Base-by-base conservation (phyloP, 2,888 invertebrate genomes). In the Chymomyza amoena region DNA sequence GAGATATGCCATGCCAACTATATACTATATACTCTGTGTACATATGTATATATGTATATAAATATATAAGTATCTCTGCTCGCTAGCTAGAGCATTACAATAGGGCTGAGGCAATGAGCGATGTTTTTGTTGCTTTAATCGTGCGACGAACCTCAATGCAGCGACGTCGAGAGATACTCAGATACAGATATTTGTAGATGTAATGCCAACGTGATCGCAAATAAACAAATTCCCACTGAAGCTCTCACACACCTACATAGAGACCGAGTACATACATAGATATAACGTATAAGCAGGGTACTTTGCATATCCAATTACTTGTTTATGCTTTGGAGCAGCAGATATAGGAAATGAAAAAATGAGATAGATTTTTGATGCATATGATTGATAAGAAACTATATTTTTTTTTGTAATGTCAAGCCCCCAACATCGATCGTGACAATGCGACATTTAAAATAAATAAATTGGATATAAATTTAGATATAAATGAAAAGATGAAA, bases 131-230 rank as follows among this genome's bases (percentile, higher is more conserved):
- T 45, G 39, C 39, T 45, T 86, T 85, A 83, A 86, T 89, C 89
- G 86, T 78, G 76, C 86, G 77, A 80, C 84, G 89, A 85, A 80
- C 89, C 77, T 82, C 76, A 75, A 73, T 70, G 77, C 69, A 73
- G 66, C 73, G 64, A 74, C 67, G 66, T 28, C 69, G 59, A 66
- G 52, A 39, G 72, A 67, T 52, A 64, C 67, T 73, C 50, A 60
- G 61, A 67, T 66, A 74, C 70, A 67, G 32, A 32, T 32, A 32
- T 7, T 32, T 32, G 32, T 45, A 45, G 39, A 45, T 39, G 39
- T 13, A 13, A 39, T 45, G 39, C 13, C 39, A 45, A 45, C 39
- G 10, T 45, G 39, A 45, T 45, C 39, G 39, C 10, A 45, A 13
- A 45, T 45, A 45, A 45, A 45, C 39, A 45, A 45, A 45, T 45